Evolutionary conservation across 1,140 invertebrate species (phyloP).

Genomic region (Matsumurasca onukii): DNA sequence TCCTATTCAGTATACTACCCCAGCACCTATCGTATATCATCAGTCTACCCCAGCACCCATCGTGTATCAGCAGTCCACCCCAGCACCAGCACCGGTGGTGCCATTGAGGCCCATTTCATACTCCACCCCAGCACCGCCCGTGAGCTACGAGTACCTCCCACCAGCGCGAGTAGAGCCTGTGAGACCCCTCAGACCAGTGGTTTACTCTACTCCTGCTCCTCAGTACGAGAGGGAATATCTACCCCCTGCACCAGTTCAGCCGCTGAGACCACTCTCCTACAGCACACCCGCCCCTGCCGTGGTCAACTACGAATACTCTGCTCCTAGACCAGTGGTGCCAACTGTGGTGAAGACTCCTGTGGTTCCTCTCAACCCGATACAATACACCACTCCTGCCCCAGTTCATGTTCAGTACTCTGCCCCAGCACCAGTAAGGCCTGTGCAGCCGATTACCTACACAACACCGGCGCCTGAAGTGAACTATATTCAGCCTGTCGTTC

Average conservation of each 20-base stretch:
- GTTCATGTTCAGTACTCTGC: slow-evolving; percentile 15
- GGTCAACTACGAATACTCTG: slow-evolving; percentile 20
- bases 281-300: slow-evolving; percentile 28
- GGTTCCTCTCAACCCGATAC: slow-evolving; percentile 22
- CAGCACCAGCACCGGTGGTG: slow-evolving; percentile 29
- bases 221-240: no score
- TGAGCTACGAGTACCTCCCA: slow-evolving; percentile 2
- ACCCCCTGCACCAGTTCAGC: background rate
- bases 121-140: slow-evolving; percentile 30
- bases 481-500: slow-evolving; percentile 39
- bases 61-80: slow-evolving; percentile 27
- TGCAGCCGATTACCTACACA: background rate
- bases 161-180: slow-evolving; percentile 19
- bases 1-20: slow-evolving; percentile 29
- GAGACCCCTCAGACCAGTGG: slow-evolving; percentile 29
- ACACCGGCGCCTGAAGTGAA: background rate
- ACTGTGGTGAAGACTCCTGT: slow-evolving; percentile 15
- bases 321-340: slow-evolving; percentile 29
- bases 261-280: background rate
- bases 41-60: slow-evolving; percentile 29
- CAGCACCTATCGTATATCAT: slow-evolving; percentile 26
- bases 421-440: slow-evolving; percentile 23
- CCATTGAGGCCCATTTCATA: slow-evolving; percentile 30
- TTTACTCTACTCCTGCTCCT: slow-evolving; percentile 33
- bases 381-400: slow-evolving; percentile 13